Evolutionary conservation across 2,888 invertebrate genomes (phyloP).

Genomic region (Lithosia quadra): DNA sequence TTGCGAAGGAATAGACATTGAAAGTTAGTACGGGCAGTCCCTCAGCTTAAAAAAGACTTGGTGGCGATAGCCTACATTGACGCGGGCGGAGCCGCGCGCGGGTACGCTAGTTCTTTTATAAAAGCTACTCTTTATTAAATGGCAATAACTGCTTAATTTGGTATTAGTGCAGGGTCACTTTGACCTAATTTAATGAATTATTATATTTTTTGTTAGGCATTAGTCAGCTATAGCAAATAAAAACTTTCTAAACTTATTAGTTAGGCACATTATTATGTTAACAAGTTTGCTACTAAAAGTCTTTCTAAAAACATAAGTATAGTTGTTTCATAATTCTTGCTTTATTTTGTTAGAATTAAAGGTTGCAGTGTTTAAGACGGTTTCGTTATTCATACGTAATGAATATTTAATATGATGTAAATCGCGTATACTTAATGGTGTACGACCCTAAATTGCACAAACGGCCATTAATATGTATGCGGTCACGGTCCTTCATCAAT

Average conservation of each 20-base stretch:
- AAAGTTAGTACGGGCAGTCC: too few species aligned
- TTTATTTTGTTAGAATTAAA: constrained; percentile 1
- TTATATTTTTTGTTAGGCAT: neutral
- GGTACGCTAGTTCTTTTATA: too few species aligned
- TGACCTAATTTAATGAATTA: neutral
- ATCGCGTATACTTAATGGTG: constrained; percentile 35
- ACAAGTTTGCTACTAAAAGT: neutral
- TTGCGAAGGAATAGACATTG: too few species aligned
- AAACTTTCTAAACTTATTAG: neutral
- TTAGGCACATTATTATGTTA: neutral
- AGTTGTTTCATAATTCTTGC: neutral
- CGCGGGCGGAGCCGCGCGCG: too few species aligned
- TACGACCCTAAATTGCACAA: constrained; percentile 40
- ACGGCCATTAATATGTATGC: constrained; percentile 38
- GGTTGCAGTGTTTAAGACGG: neutral
- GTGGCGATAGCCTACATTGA: too few species aligned
- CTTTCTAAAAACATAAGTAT: constrained; percentile 6
- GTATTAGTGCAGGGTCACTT: neutral
- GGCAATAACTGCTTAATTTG: neutral
- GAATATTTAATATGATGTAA: constrained; percentile 41
- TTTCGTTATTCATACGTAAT: constrained; percentile 26
- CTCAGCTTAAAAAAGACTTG: too few species aligned
- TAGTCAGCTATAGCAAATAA: neutral
- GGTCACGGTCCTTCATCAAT: neutral
- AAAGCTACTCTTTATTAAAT: neutral